Percentiles rank a stretch among this genome's conserved stretches.
Evolutionary conservation across 64 coral and sea anemone genomes (phyloP).

Genomic region (Porites australiensis): DNA sequence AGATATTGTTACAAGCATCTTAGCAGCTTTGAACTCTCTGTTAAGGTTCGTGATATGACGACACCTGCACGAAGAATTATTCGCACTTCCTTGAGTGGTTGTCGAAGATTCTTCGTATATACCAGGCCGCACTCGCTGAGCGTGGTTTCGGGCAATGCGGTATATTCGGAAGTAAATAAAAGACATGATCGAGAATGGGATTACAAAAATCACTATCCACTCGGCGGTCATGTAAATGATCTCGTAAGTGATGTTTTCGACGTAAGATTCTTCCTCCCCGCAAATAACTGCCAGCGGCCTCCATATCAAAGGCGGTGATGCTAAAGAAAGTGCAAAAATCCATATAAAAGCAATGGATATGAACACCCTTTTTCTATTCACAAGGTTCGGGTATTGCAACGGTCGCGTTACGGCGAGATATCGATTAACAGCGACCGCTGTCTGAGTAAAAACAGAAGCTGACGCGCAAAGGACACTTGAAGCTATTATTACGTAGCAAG

Average conservation of each 20-base stretch:
- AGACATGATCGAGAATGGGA: conserved; percentile 65
- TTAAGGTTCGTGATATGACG: conserved; percentile 23
- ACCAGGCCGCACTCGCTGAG: conserved; percentile 45
- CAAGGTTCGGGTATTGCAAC: conserved; percentile 50
- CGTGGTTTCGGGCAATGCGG: conserved; percentile 42
- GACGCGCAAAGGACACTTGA: conserved; percentile 65
- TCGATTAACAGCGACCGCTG: conserved; percentile 75
- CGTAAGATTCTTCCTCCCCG: conserved; percentile 42
- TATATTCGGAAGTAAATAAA: conserved; percentile 61
- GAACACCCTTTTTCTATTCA: conserved; percentile 18
- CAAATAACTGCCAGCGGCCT: conserved; percentile 67
- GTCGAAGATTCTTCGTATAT: neutral
- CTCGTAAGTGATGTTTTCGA: conserved; percentile 29
- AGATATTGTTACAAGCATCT: conserved; percentile 74
- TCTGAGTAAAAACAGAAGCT: conserved; percentile 73
- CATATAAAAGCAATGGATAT: conserved; percentile 37
- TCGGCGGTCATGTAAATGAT: conserved; percentile 70
- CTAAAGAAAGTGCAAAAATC: conserved; percentile 36
- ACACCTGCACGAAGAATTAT: neutral
- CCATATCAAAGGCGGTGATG: conserved; percentile 71
- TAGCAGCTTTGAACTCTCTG: conserved; percentile 66
- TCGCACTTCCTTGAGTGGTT: neutral
- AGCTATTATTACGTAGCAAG: conserved; percentile 68
- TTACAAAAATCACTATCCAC: conserved; percentile 68
- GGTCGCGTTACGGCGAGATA: conserved; percentile 53